These are phyloP conservation scores for Eremobia ochroleuca DNA, from an alignment of 2,888 invertebrate genomes.

Conservation along the genomic window DNA sequence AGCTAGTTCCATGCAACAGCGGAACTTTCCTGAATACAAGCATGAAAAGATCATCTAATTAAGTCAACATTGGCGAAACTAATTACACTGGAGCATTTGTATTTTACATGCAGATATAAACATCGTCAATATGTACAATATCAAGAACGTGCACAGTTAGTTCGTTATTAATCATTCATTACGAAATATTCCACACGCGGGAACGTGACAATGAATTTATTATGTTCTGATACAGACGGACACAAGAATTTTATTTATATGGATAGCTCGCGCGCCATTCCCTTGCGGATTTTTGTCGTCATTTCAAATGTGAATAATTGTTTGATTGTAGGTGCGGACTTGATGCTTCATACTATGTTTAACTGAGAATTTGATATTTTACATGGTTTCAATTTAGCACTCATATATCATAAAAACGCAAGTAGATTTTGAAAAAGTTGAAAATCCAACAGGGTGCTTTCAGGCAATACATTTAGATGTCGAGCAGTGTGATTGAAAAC, in stretches of 20 bases:
- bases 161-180: conserved; percentile 71
- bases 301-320: conserved; percentile 41
- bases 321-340: conserved; percentile 22
- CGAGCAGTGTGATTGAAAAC: neutral
- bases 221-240: conserved; percentile 72
- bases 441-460: neutral
- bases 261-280: conserved; percentile 69
- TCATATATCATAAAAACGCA: neutral
- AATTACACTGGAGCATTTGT: conserved; percentile 10
- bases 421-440: neutral
- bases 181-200: conserved; percentile 70
- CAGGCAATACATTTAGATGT: neutral
- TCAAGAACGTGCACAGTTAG: conserved; percentile 40
- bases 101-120: neutral
- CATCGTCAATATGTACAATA: conserved; percentile 27
- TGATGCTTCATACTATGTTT: neutral
- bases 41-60: conserved; percentile 4
- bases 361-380: neutral
- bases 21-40: neutral
- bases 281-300: conserved; percentile 65
- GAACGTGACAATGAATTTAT: conserved; percentile 78
- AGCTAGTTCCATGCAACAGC: neutral
- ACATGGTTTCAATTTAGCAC: neutral
- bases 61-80: neutral
- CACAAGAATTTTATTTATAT: conserved; percentile 77